Evolutionary conservation across 2,113 vertebrate species (phyloP).

Genomic region (Catharus bicknelli): DNA sequence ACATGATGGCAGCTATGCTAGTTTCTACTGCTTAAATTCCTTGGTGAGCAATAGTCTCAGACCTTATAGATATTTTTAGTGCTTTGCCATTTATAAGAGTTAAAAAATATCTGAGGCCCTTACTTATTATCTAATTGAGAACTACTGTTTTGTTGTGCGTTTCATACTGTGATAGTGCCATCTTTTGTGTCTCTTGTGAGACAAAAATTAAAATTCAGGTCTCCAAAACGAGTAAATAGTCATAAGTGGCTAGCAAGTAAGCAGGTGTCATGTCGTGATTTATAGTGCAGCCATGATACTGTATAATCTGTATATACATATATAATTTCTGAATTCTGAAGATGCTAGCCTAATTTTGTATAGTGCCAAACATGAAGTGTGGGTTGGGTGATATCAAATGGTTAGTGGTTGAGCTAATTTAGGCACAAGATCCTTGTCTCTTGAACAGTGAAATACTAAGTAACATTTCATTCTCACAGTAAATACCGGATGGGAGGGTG

Average conservation of each 20-base stretch:
- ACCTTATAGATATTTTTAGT: slow-evolving; percentile 33
- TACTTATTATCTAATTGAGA: background rate
- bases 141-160: background rate
- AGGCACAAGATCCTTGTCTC: slow-evolving; percentile 4
- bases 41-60: background rate
- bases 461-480: background rate
- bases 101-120: background rate
- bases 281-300: background rate
- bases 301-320: background rate
- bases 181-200: background rate
- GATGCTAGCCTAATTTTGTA: background rate
- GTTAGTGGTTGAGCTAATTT: slow-evolving; percentile 19
- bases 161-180: background rate
- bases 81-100: slow-evolving; percentile 1
- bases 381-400: background rate
- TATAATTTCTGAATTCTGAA: background rate
- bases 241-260: background rate
- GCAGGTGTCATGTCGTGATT: background rate
- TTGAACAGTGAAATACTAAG: background rate
- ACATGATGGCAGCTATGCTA: background rate
- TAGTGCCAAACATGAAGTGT: background rate
- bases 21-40: slow-evolving; percentile 19
- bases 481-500: background rate
- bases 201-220: background rate
- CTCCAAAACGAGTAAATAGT: background rate